These are phyloP conservation scores for Trichomalopsis sarcophagae DNA, from an alignment of 1,140 invertebrate genomes.

Conservation along the genomic window DNA sequence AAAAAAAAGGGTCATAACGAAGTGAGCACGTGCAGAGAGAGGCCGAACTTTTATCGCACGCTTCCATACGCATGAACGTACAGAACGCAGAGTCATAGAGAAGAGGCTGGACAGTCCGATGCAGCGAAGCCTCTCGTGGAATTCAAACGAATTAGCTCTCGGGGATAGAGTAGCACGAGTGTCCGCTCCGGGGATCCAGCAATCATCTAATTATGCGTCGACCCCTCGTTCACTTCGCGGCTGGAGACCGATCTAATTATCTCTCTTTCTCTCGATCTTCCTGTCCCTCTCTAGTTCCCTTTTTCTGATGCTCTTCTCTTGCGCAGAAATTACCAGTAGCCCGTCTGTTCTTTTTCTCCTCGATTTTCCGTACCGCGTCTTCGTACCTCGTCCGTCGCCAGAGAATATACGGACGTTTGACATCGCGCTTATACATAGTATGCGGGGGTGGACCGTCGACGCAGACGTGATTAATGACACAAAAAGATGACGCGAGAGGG, in stretches of 20 bases:
- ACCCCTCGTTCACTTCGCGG: constrained; percentile 47
- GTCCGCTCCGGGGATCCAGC: constrained; percentile 36
- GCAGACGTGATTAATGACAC: constrained; percentile 28
- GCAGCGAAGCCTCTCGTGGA: not conserved
- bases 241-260: constrained; percentile 53
- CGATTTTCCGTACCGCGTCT: not conserved
- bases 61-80: not conserved
- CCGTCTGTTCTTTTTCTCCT: not conserved
- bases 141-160: constrained; percentile 34
- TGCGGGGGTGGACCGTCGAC: not conserved
- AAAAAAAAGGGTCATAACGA: constrained; percentile 13
- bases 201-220: constrained; percentile 53
- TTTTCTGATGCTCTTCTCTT: not conserved
- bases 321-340: not conserved
- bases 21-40: constrained; percentile 7
- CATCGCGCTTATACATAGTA: not conserved
- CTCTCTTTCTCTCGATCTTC: constrained; percentile 21
- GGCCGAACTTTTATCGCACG: constrained; percentile 6
- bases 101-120: not conserved
- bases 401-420: constrained; percentile 16
- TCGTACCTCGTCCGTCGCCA: not conserved
- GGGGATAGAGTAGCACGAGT: not conserved
- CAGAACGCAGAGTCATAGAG: not conserved
- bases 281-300: not conserved
- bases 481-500: constrained; percentile 12